These are phyloP conservation scores for Acanthosoma haemorrhoidale DNA, from an alignment of 2,888 invertebrate genomes.

Conservation along the genomic window DNA sequence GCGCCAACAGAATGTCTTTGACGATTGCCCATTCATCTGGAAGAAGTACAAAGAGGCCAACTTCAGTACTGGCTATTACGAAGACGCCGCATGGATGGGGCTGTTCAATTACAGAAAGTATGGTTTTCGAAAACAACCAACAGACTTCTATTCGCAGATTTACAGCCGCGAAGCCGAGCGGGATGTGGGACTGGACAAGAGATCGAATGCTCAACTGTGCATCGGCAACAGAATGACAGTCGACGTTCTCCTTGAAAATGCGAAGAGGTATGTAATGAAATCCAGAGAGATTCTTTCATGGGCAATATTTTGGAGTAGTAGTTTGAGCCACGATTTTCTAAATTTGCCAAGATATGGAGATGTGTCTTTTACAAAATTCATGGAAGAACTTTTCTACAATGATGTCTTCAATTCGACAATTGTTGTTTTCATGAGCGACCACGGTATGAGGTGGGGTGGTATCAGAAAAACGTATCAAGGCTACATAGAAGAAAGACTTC, in stretches of 20 bases:
- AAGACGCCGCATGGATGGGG: constrained; percentile 73
- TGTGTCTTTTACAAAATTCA: constrained; percentile 54
- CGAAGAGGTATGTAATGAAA: constrained; percentile 56
- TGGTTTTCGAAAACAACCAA: constrained; percentile 73
- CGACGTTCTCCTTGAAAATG: constrained; percentile 66
- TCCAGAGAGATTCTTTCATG: constrained; percentile 62
- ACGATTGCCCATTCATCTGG: constrained; percentile 80
- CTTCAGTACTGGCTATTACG: constrained; percentile 73
- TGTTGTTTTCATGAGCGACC: constrained; percentile 74
- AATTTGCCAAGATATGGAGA: constrained; percentile 75
- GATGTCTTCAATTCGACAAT: constrained; percentile 61
- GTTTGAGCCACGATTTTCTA: constrained; percentile 77
- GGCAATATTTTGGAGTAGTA: constrained; percentile 78
- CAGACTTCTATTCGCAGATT: constrained; percentile 77
- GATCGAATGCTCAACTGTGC: constrained; percentile 63
- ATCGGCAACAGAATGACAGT: constrained; percentile 64
- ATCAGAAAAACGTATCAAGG: constrained; percentile 81
- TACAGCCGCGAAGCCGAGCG: constrained; percentile 64
- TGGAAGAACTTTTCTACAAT: constrained; percentile 52
- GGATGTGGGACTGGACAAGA: constrained; percentile 59
- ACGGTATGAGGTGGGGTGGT: constrained; percentile 81
- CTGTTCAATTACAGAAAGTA: constrained; percentile 73
- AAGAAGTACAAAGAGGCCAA: constrained; percentile 65
- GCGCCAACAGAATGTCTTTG: constrained; percentile 58
- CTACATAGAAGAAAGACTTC: constrained; percentile 79